Conservation (phyloP, 1,140 invertebrate species). For the Drosophila novamexicana region DNA sequence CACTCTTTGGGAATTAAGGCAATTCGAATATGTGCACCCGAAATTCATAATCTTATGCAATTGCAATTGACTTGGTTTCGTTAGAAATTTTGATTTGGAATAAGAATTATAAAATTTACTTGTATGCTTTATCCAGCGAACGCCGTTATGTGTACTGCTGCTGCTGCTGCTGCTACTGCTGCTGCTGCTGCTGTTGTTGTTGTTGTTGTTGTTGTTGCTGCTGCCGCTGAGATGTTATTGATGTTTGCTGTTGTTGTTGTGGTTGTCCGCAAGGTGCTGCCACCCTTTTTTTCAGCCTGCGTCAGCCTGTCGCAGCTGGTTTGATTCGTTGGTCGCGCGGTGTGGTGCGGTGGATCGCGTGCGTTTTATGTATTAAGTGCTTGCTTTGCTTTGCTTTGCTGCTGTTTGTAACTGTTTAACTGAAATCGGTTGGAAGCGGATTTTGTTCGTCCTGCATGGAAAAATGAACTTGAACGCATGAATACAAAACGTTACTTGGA, state of each 20-base stretch:
- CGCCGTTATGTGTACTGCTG: background rate
- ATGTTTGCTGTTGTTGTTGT: constrained; percentile 15
- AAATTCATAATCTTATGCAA: constrained; percentile 60
- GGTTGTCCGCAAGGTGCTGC: constrained; percentile 26
- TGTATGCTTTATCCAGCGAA: constrained; percentile 60
- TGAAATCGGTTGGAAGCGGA: constrained; percentile 75
- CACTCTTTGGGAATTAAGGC: background rate
- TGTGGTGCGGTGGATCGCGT: constrained; percentile 23
- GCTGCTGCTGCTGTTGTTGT: constrained; percentile 13
- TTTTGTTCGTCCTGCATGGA: constrained; percentile 79
- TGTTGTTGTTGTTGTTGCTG: constrained; percentile 28
- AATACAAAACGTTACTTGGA: constrained; percentile 82
- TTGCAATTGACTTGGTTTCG: constrained; percentile 50
- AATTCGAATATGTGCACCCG: constrained; percentile 9
- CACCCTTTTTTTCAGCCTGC: constrained; percentile 28
- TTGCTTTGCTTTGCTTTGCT: constrained; percentile 47
- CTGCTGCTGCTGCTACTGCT: constrained; percentile 13
- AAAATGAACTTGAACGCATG: constrained; percentile 84
- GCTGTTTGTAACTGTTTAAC: constrained; percentile 58
- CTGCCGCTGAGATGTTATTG: constrained; percentile 31
- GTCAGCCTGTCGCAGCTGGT: constrained; percentile 22
- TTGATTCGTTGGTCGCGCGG: constrained; percentile 4
- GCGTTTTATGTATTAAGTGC: constrained; percentile 38
- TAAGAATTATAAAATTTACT: constrained; percentile 79
- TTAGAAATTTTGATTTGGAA: constrained; percentile 42